These are phyloP conservation scores for Malacoctenus gilli DNA, from an alignment of 2,797 vertebrate genomes.

Conservation along the genomic window DNA sequence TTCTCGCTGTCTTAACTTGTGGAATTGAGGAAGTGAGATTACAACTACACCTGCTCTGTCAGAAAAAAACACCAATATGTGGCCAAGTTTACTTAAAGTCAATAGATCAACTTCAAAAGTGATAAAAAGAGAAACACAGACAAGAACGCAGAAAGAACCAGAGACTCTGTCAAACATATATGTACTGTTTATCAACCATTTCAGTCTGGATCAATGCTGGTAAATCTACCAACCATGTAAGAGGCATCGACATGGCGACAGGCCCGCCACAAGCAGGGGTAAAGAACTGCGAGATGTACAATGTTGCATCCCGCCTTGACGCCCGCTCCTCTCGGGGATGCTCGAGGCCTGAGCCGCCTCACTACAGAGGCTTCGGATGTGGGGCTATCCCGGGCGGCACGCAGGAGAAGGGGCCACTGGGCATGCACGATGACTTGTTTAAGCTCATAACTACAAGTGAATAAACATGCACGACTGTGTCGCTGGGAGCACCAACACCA, in stretches of 20 bases:
- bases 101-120: no score
- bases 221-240: background rate
- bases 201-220: no score
- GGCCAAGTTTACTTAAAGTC: no score
- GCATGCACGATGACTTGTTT: conserved; percentile 63
- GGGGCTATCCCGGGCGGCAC: conserved; percentile 35
- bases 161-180: no score
- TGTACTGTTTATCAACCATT: no score
- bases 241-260: background rate
- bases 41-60: no score
- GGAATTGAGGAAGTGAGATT: no score
- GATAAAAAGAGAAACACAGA: no score
- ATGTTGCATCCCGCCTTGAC: background rate
- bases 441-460: conserved; percentile 69
- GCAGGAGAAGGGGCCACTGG: conserved; percentile 31
- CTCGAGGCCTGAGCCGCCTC: conserved; percentile 11
- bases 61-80: no score
- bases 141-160: no score
- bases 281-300: background rate
- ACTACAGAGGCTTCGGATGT: conserved; percentile 19
- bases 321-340: conserved; percentile 12
- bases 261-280: background rate
- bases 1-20: no score
- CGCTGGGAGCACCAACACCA: conserved; percentile 47
- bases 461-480: conserved; percentile 65